Base-by-base conservation (phyloP, 1,140 invertebrate species). In the Bombus picipes region DNA sequence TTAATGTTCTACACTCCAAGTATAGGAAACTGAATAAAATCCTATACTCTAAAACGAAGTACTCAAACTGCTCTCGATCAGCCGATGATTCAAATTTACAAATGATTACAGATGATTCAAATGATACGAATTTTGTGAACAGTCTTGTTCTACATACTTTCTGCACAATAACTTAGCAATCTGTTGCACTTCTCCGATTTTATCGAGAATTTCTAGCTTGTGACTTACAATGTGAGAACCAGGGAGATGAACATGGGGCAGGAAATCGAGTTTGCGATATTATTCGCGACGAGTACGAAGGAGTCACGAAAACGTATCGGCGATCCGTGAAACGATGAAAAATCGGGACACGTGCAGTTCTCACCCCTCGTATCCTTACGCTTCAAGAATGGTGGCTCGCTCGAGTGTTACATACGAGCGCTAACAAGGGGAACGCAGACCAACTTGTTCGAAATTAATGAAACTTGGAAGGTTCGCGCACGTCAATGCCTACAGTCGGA, bases 291-390 rank as follows among this genome's bases (percentile, higher is more conserved):
- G 79, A 68, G 75, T 65, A 70, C 18, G 39, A 53, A 34, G 32
- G 25, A 12, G 32, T 71, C 41, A 78, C 79, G 80, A 77, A 76
- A 43, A 68, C 70, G 80, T 65, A 86, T 88, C 65, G 71, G 43
- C 62, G 87, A 89, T 88, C 65, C 57, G 65, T 85, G 82, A 68
- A 88, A 85, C 78, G 83, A 59, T 82, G 84, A 84, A 83, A 83
- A 83, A 90, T 87, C 83, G 74, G 62, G 57, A 57, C 88, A 87
- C 85, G 88, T 37, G 68, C 53, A 37, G 70, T 79, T 77, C 66
- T 80, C 73, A 59, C 41, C 74, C 77, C 71, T 76, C n/a, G 59
- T 53, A 37, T 62, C 80, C 68, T 39, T 47, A 59, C 2, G 28
- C 39, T 8, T 32, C 1, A 2, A 34, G n/a, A 22, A 32, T 32